Evolutionary conservation across 2,888 invertebrate species (phyloP), one percentile per base, ranked within the genome.

Genomic region (Clostera curtula): DNA sequence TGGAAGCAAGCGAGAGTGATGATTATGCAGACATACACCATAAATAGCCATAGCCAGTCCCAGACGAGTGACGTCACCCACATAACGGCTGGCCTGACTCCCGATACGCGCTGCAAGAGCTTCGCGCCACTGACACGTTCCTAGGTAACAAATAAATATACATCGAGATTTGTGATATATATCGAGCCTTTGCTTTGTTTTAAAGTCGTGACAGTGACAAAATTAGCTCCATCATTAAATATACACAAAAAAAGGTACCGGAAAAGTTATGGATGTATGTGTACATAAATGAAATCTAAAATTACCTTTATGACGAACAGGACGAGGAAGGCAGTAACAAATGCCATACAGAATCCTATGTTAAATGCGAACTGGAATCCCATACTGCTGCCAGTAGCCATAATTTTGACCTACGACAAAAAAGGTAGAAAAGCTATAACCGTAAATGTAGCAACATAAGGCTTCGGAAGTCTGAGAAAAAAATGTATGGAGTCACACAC

Each of bases 331-430:
- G 88, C 77, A 1, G 90, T 86, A 0, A 90, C 90, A 56, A 95
- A 90, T 1, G 93, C 88, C 85, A 94, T 87, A 53, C 92, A 90
- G 65, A 93, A 93, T 27, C 90, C 89, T 23, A 93, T 85, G 52
- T 92, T 92, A 50, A 92, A 89, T 5, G 88, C 90, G 43, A 88
- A 83, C 54, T 86, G 88, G 55, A 87, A 82, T 37, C 82, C 82
- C 75, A 83, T 77, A 43, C 74, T 82, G 46, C 77, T 72, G 5
- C 83, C 82, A 3, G 70, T 56, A 4, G 82, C 77, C 79, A 83
- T 79, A 1, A 83, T 74, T 49, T 62, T 57, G 0, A 83, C 71
- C 80, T 83, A 33, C 11, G 65, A 69, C 31, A 14, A 27, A n/a
- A n/a, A n/a, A n/a, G n/a, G n/a, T n/a, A n/a, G n/a, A n/a, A n/a